Evolutionary conservation across 2,888 invertebrate species (phyloP).

Genomic region (Serripes groenlandicus): DNA sequence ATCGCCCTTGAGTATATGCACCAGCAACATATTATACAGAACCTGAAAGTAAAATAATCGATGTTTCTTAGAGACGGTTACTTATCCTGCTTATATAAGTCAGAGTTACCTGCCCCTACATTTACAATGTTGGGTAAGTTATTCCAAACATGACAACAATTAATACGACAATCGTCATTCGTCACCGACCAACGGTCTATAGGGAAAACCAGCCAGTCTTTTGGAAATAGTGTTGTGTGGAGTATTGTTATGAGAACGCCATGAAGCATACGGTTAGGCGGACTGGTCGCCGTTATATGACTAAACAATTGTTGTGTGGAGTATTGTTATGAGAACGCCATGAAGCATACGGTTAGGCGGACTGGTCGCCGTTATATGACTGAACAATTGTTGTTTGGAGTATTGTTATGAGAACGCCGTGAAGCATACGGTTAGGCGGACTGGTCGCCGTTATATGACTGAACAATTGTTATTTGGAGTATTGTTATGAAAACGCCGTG

Average conservation of each 20-base stretch:
- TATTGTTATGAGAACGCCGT: not conserved
- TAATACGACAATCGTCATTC: not conserved
- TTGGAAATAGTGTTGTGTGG: not conserved
- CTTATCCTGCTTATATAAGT: no score
- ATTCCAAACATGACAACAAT: not conserved
- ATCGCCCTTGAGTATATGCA: conserved; percentile 20
- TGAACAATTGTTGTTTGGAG: not conserved
- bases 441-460: no score
- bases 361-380: no score
- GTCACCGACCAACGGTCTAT: not conserved
- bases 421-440: not conserved
- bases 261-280: not conserved
- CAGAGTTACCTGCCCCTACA: no score
- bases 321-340: not conserved
- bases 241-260: not conserved
- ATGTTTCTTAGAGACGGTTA: no score
- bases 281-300: not conserved
- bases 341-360: not conserved
- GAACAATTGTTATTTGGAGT: not conserved
- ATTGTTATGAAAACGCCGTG: not conserved
- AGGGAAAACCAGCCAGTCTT: not conserved
- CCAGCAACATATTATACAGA: conserved; percentile 44
- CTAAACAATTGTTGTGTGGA: not conserved
- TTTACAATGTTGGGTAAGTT: not conserved
- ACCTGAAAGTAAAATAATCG: no score